Evolutionary conservation across 2,797 vertebrate species (phyloP).

Genomic region (Enteromius radiatus): DNA sequence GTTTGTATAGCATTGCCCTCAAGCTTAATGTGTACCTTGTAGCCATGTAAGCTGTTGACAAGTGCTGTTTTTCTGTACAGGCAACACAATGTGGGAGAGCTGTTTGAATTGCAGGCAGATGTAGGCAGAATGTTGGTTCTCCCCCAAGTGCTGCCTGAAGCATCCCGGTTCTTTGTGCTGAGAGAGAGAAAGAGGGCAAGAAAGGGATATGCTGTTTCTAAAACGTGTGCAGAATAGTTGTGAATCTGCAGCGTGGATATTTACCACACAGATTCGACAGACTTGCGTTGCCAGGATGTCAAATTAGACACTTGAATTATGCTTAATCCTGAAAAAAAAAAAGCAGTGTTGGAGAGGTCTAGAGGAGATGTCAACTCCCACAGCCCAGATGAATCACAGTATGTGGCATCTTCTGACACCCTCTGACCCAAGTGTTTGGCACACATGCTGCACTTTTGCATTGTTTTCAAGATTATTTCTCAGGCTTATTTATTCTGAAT

Average conservation of each 20-base stretch:
- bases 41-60: conserved; percentile 53
- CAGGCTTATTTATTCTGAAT: not conserved
- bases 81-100: conserved; percentile 54
- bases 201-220: conserved; percentile 38
- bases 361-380: conserved; percentile 46
- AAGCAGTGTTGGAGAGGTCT: conserved; percentile 19
- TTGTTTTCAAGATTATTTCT: not conserved
- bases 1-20: conserved; percentile 57
- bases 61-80: conserved; percentile 41
- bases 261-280: conserved; percentile 8
- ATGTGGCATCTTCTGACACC: conserved; percentile 47
- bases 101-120: conserved; percentile 61
- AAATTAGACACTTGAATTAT: conserved; percentile 31
- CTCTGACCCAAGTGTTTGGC: conserved; percentile 53
- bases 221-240: conserved; percentile 35
- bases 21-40: conserved; percentile 55
- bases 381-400: conserved; percentile 54
- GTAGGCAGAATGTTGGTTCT: conserved; percentile 55
- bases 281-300: not conserved
- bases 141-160: conserved; percentile 53
- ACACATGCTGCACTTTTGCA: conserved; percentile 20
- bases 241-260: conserved; percentile 6
- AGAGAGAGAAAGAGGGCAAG: conserved; percentile 22
- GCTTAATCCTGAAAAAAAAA: conserved; percentile 38
- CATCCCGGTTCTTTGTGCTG: conserved; percentile 54